A percentile compares a stretch with the other conserved stretches of the same genome.
Evolutionary conservation across 2,797 vertebrate genomes (phyloP).

Genomic region (Hirundo rustica): DNA sequence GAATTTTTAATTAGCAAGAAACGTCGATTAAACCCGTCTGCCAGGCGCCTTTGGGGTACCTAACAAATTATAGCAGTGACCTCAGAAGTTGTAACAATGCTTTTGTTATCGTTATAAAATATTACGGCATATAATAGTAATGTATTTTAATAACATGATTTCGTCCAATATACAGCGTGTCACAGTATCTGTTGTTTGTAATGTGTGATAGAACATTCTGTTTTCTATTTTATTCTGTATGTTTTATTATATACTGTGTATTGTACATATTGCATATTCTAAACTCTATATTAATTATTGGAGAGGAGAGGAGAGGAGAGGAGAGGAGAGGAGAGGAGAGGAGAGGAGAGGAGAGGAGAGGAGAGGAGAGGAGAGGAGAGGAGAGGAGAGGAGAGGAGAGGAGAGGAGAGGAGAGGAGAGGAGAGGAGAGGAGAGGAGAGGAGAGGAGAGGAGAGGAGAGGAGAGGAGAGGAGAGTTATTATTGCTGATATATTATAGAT

Average conservation of each 20-base stretch:
- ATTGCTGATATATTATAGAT: background rate
- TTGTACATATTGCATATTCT: background rate
- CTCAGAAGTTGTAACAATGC: background rate
- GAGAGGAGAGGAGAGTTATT: background rate
- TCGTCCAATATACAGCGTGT: background rate
- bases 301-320: no score
- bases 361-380: no score
- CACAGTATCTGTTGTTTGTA: background rate
- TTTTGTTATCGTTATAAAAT: background rate
- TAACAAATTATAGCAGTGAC: rapidly evolving
- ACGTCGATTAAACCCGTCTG: background rate
- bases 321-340: no score
- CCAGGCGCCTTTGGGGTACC: background rate
- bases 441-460: no score
- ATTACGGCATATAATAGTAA: no score
- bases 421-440: no score
- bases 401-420: no score
- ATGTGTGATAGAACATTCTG: background rate
- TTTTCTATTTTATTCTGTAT: background rate
- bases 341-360: no score
- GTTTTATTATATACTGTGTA: background rate
- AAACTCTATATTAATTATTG: background rate
- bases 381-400: no score
- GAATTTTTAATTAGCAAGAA: background rate
- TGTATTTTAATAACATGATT: background rate